Base-by-base conservation (phyloP, 2,888 invertebrate genomes). In the Rhogogaster chlorosoma region DNA sequence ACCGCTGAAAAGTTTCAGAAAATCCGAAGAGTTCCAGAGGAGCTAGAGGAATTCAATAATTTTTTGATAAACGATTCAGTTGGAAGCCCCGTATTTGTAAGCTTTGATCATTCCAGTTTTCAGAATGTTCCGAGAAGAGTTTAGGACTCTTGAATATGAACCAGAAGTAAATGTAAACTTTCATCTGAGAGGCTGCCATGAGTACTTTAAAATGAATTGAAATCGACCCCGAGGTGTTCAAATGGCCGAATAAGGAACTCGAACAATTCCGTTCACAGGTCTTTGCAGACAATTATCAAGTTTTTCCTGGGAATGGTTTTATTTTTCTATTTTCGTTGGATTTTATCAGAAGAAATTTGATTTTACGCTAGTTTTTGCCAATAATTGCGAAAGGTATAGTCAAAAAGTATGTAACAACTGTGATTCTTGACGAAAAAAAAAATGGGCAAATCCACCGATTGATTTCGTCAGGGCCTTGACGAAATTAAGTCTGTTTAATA, bases 101-200 rank as follows among this genome's bases (percentile, higher is more conserved):
- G 67, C 67, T 32, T 18, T 67, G 67, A 67, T 67, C 67, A 67
- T 32, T 32, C 15, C 12, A 67, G 67, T 67, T 67, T 67, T 32
- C 29, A 18, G 32, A 32, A 6, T 18, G 67, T 32, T 67, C 32
- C 15, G 18, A 18, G 12, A 18, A 29, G 12, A 32, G 32, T 67
- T 29, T 67, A 61, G 61, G 67, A 18, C 18, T 32, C 15, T 32
- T 32, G 2, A 32, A 67, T 67, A 32, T 67, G 6, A 12, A 67
- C 12, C 32, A 5, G 32, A 67, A 67, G 6, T 18, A 1, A 10
- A 32, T 67, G 67, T 67, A 15, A 67, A 67, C 32, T 67, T 67
- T 32, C 1, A 29, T 67, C 32, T 32, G 32, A 29, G 6, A 12
- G 29, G 18, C 32, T 15, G 18, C 67, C 18, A 18, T 26, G 67